Evolutionary conservation across 2,113 vertebrate species (phyloP).

Genomic region (Daboia siamensis): DNA sequence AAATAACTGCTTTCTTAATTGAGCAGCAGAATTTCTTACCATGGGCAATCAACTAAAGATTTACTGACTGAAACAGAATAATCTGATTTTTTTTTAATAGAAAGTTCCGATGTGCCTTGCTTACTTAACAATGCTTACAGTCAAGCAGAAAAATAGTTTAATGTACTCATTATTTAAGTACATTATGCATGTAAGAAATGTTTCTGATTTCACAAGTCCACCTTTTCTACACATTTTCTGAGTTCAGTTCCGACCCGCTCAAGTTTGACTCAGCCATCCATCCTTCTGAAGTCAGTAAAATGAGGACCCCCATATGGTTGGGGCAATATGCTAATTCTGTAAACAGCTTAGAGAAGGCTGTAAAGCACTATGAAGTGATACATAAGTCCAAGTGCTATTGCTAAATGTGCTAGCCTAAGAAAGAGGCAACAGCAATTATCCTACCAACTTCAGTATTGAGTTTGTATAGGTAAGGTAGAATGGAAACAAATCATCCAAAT

Average conservation of each 20-base stretch:
- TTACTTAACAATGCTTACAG: background rate
- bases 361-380: too few species aligned
- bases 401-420: background rate
- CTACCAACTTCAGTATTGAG: background rate
- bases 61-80: background rate
- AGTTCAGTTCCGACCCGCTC: background rate
- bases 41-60: background rate
- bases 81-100: too few species aligned
- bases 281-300: too few species aligned
- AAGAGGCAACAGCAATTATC: background rate
- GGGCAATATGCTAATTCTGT: too few species aligned
- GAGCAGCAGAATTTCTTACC: background rate
- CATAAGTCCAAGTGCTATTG: too few species aligned
- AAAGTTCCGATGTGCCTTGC: background rate
- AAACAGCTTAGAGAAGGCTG: too few species aligned
- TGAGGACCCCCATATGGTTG: too few species aligned
- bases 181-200: background rate
- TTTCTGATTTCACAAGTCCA: background rate
- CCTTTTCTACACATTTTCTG: background rate
- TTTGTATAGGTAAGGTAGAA: background rate
- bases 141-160: background rate
- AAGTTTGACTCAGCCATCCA: background rate
- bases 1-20: background rate
- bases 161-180: background rate
- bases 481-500: background rate